These are phyloP conservation scores for Rosalia funebris DNA, from an alignment of 2,888 invertebrate genomes.

Conservation along the genomic window DNA sequence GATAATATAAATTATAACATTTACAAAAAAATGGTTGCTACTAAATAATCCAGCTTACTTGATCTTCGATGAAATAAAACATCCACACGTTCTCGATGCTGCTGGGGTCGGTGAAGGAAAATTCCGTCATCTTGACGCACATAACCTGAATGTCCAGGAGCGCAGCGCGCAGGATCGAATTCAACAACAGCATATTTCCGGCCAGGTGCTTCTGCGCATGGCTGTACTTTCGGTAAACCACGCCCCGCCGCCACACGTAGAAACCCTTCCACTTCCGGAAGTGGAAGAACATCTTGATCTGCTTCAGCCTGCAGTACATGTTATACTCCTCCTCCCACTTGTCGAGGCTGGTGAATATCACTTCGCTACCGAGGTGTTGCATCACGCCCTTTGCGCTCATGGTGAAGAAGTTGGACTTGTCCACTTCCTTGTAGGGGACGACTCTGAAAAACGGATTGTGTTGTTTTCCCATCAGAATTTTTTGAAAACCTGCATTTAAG, in stretches of 20 bases:
- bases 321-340: slow-evolving; percentile 86
- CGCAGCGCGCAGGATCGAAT: slow-evolving; percentile 77
- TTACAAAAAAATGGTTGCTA: too few relatives aligned
- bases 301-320: slow-evolving; percentile 80
- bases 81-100: slow-evolving; percentile 67
- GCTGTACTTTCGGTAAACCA: slow-evolving; percentile 75
- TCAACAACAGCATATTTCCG: slow-evolving; percentile 78
- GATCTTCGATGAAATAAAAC: slow-evolving; percentile 77
- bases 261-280: slow-evolving; percentile 77
- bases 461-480: too few relatives aligned
- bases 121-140: slow-evolving; percentile 71
- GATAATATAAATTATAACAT: too few relatives aligned
- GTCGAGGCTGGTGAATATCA: slow-evolving; percentile 80
- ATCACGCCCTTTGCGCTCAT: slow-evolving; percentile 85
- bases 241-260: slow-evolving; percentile 57
- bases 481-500: too few relatives aligned
- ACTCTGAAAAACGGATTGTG: slow-evolving; percentile 73
- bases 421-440: slow-evolving; percentile 73
- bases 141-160: slow-evolving; percentile 76
- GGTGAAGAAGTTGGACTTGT: slow-evolving; percentile 79
- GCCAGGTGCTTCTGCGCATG: slow-evolving; percentile 70
- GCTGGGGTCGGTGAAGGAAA: slow-evolving; percentile 71
- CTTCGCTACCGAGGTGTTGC: slow-evolving; percentile 77
- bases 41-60: too few relatives aligned
- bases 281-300: slow-evolving; percentile 75